Evolutionary conservation across 2,113 vertebrate species (phyloP).

Genomic region (Dromas ardeola): DNA sequence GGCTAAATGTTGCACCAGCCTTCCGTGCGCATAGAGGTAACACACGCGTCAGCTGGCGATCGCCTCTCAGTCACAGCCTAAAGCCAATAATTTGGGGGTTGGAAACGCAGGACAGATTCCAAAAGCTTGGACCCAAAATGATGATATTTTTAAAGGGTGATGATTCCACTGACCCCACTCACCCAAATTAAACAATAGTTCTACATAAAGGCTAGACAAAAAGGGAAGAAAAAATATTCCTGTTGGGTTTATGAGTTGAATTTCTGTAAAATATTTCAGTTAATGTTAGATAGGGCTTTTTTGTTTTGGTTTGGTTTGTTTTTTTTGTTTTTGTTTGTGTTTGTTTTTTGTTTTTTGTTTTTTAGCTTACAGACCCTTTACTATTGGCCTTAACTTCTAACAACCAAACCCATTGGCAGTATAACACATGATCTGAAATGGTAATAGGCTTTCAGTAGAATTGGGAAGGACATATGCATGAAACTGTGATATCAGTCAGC

Average conservation of each 20-base stretch:
- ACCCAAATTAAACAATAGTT: background rate
- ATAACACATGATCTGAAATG: background rate
- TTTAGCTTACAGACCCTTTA: background rate
- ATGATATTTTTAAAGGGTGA: background rate
- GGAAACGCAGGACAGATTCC: background rate
- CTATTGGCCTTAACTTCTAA: background rate
- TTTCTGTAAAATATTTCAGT: background rate
- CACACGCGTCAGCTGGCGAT: rapidly evolving
- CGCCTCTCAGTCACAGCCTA: background rate
- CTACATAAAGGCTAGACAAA: background rate
- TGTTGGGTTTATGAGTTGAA: background rate
- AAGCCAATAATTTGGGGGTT: background rate
- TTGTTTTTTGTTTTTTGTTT: background rate
- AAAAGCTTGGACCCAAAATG: background rate
- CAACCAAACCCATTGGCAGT: background rate
- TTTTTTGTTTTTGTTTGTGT: too few relatives aligned
- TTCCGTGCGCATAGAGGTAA: background rate
- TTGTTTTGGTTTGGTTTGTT: too few relatives aligned
- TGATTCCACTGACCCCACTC: background rate
- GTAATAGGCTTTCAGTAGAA: background rate
- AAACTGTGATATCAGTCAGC: background rate
- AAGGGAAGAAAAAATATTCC: background rate
- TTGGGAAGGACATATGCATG: background rate
- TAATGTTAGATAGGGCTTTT: background rate
- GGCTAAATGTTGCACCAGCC: background rate